Evolutionary conservation across 2,797 vertebrate species (phyloP).

Genomic region (Distichodus sexfasciatus): DNA sequence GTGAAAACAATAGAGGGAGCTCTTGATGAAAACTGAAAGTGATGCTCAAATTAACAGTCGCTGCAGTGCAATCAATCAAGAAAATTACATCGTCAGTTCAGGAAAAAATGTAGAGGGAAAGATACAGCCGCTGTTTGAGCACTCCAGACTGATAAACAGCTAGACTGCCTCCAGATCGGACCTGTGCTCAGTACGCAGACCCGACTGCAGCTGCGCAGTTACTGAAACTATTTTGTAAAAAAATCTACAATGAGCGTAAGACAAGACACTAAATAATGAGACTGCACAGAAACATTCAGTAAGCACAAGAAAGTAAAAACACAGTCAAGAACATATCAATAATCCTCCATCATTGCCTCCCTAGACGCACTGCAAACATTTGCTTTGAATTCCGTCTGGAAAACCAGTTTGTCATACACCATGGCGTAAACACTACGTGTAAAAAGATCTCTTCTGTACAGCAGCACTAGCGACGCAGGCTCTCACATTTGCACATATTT

Average conservation of each 20-base stretch:
- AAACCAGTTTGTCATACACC: slow-evolving; percentile 35
- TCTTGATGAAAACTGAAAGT: slow-evolving; percentile 66
- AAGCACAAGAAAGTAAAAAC: too few relatives aligned
- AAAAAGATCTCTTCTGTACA: slow-evolving; percentile 34
- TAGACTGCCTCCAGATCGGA: too few relatives aligned
- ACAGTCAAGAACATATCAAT: neutral
- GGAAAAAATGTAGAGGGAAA: too few relatives aligned
- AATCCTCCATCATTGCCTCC: slow-evolving; percentile 28
- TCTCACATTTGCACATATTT: slow-evolving; percentile 67
- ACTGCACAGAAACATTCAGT: too few relatives aligned
- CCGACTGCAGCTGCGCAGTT: too few relatives aligned
- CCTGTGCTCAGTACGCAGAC: too few relatives aligned
- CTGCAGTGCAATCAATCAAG: slow-evolving; percentile 55
- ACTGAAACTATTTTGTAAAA: too few relatives aligned
- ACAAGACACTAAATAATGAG: too few relatives aligned
- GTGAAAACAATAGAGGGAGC: slow-evolving; percentile 11
- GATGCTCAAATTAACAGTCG: too few relatives aligned
- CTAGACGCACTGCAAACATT: slow-evolving; percentile 44
- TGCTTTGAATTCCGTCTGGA: slow-evolving; percentile 58
- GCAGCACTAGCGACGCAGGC: slow-evolving; percentile 51
- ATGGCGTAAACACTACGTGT: slow-evolving; percentile 45
- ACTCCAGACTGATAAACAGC: too few relatives aligned
- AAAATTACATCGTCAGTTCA: slow-evolving; percentile 54
- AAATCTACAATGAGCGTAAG: too few relatives aligned
- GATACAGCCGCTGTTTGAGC: too few relatives aligned